Conservation (phyloP, 1,140 invertebrate species). For the Ceratina japonica region DNA sequence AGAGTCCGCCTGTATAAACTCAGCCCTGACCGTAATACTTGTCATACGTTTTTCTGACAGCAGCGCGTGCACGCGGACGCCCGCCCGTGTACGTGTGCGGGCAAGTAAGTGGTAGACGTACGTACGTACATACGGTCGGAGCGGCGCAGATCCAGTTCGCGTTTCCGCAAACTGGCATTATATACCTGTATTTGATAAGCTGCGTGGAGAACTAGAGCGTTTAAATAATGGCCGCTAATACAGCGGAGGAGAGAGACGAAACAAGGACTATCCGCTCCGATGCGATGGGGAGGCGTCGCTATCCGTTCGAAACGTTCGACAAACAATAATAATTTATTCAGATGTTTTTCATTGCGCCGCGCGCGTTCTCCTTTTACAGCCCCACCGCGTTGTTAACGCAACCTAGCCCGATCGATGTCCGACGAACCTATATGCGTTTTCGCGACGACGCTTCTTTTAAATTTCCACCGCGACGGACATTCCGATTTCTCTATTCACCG, state of each 20-base stretch:
- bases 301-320: constrained; percentile 72
- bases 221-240: constrained; percentile 65
- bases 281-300: constrained; percentile 57
- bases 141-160: constrained; percentile 58
- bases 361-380: constrained; percentile 48
- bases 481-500: too few relatives aligned
- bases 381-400: constrained; percentile 52
- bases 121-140: background rate
- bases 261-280: constrained; percentile 40
- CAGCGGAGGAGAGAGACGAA: constrained; percentile 4
- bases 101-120: background rate
- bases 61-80: constrained; percentile 45
- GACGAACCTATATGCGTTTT: constrained; percentile 2
- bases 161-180: constrained; percentile 70
- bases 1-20: constrained; percentile 33
- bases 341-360: constrained; percentile 70
- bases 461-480: too few relatives aligned
- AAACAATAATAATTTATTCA: constrained; percentile 78
- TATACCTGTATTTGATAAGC: constrained; percentile 73
- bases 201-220: constrained; percentile 69
- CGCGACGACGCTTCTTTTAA: background rate
- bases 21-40: constrained; percentile 59
- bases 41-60: constrained; percentile 57
- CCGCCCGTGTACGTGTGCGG: too few relatives aligned
- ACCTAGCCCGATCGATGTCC: constrained; percentile 29